phyloP scores from a whole-genome alignment of 2,888 invertebrate genomes.

The Penaeus monodon region DNA sequence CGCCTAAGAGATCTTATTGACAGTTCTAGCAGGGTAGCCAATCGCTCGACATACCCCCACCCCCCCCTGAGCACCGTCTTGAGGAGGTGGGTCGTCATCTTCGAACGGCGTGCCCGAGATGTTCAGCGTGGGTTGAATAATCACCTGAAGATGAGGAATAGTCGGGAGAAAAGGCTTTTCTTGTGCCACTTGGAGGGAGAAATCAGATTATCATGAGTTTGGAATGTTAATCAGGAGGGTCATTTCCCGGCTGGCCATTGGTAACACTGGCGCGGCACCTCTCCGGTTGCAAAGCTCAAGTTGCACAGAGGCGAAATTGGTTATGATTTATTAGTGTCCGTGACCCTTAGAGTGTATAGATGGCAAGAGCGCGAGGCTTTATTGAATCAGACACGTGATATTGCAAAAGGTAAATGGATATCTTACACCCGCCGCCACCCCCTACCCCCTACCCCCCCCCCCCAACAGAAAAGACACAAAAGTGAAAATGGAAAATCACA shows the following conservation, averaged over 20 bases:
- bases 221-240: conserved; percentile 1
- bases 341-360: conserved; percentile 18
- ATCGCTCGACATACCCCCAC: neutral
- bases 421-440: neutral
- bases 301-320: conserved; percentile 21
- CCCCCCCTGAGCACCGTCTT: neutral
- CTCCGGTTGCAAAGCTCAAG: conserved; percentile 35
- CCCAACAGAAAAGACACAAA: neutral
- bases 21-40: conserved; percentile 27
- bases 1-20: conserved; percentile 52
- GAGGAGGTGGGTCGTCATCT: too few relatives aligned
- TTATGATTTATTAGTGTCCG: conserved; percentile 24
- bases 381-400: conserved; percentile 37
- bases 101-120: too few relatives aligned
- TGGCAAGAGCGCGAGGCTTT: neutral
- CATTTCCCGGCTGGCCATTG: neutral
- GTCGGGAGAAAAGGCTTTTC: too few relatives aligned
- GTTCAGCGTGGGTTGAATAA: too few relatives aligned
- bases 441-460: neutral
- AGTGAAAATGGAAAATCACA: neutral
- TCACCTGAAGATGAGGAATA: too few relatives aligned
- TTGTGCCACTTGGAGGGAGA: too few relatives aligned
- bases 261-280: conserved; percentile 15
- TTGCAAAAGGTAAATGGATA: conserved; percentile 15
- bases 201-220: neutral